Conservation (phyloP, 2,113 vertebrate species). For the Eleginops maclovinus region DNA sequence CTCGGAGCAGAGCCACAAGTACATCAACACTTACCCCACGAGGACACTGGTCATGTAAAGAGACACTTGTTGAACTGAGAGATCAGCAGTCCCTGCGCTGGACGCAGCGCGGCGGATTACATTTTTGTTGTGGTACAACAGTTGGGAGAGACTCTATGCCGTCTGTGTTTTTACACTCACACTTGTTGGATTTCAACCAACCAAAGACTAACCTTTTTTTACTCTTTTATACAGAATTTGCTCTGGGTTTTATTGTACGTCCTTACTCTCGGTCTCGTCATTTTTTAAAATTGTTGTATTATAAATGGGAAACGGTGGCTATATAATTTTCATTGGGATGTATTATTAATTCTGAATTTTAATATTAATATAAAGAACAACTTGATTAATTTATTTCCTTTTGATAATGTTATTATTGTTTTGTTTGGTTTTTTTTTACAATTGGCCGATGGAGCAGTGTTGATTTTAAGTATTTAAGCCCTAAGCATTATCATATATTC, state of each 20-base stretch:
- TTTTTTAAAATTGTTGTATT: conserved; percentile 82
- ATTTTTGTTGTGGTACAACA: conserved; percentile 97
- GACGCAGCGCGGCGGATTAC: conserved; percentile 82
- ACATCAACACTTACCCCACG: conserved; percentile 90
- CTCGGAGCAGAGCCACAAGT: conserved; percentile 90
- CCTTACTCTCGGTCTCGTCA: conserved; percentile 51
- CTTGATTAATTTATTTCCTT: conserved; percentile 86
- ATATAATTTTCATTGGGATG: conserved; percentile 76
- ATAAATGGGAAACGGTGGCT: conserved; percentile 76
- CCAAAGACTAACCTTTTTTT: conserved; percentile 84
- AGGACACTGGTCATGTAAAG: conserved; percentile 94
- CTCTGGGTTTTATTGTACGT: conserved; percentile 59
- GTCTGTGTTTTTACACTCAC: conserved; percentile 84
- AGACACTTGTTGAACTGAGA: conserved; percentile 76
- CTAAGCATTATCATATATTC: conserved; percentile 82
- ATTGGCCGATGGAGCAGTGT: conserved; percentile 83
- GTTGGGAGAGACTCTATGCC: conserved; percentile 90
- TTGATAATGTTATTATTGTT: conserved; percentile 66
- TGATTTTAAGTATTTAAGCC: conserved; percentile 86
- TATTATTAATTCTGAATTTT: conserved; percentile 81
- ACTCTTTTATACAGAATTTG: conserved; percentile 54
- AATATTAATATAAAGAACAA: conserved; percentile 90
- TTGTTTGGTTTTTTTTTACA: conserved; percentile 55
- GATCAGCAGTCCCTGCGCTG: conserved; percentile 84
- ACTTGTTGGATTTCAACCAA: conserved; percentile 91